A percentile compares a stretch with the other conserved stretches of the same genome.
Conservation (phyloP, 1,140 invertebrate species). For the Aphis gossypii region DNA sequence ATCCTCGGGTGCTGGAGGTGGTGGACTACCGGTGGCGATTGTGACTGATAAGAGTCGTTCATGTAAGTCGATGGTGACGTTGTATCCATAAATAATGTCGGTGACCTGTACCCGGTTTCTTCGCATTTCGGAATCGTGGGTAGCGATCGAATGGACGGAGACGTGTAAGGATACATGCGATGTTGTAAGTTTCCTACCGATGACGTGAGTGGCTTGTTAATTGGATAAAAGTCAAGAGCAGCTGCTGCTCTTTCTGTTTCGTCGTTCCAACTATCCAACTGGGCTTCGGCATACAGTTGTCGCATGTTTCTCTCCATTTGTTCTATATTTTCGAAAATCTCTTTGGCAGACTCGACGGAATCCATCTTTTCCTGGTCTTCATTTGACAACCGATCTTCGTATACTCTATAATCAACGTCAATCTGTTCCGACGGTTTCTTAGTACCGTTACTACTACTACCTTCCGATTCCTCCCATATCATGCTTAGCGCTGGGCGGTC, state of each 20-base stretch:
- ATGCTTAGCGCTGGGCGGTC: conserved; percentile 72
- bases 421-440: conserved; percentile 27
- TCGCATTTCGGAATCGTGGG: conserved; percentile 30
- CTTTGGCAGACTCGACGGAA: conserved; percentile 36
- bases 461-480: conserved; percentile 78
- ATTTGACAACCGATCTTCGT: background rate
- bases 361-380: conserved; percentile 43
- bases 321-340: conserved; percentile 37
- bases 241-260: conserved; percentile 65
- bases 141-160: conserved; percentile 15
- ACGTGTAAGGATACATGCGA: conserved; percentile 29
- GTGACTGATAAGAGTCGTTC: background rate
- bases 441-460: conserved; percentile 65
- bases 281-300: conserved; percentile 73
- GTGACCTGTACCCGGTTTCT: background rate
- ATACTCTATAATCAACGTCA: background rate
- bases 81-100: conserved; percentile 41
- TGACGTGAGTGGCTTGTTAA: conserved; percentile 11
- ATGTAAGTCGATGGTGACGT: background rate
- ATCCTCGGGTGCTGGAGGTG: conserved; percentile 77
- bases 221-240: conserved; percentile 35
- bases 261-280: conserved; percentile 73
- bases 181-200: conserved; percentile 5
- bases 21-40: conserved; percentile 70
- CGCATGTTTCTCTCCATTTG: conserved; percentile 69